These are phyloP conservation scores for Istiophorus platypterus DNA, from an alignment of 2,113 vertebrate genomes.

Conservation along the genomic window DNA sequence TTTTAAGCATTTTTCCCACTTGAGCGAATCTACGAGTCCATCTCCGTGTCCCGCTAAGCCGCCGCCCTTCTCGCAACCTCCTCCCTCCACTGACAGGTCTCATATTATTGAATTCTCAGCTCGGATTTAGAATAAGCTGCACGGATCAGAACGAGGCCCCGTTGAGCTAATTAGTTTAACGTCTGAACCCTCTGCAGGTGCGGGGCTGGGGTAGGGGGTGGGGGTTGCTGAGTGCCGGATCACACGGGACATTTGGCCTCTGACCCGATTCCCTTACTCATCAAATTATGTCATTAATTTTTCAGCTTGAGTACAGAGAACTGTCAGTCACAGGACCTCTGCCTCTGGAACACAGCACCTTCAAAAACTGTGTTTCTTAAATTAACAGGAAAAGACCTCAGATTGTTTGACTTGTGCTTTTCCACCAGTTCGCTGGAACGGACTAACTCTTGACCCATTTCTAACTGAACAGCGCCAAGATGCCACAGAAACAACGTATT, in stretches of 20 bases:
- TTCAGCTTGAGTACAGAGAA: neutral
- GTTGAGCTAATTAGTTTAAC: slow-evolving; percentile 44
- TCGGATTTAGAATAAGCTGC: slow-evolving; percentile 31
- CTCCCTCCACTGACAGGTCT: neutral
- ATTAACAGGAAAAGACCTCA: neutral
- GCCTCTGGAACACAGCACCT: neutral
- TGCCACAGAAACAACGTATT: too few relatives aligned
- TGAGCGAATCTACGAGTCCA: neutral
- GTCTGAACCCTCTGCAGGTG: slow-evolving; percentile 32
- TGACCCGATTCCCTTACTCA: slow-evolving; percentile 16
- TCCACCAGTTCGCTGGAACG: too few relatives aligned
- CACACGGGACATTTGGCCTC: neutral
- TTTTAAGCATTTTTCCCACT: slow-evolving; percentile 2
- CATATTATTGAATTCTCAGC: slow-evolving; percentile 14
- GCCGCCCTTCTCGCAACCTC: neutral
- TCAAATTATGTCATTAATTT: slow-evolving; percentile 24
- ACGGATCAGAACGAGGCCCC: slow-evolving; percentile 24
- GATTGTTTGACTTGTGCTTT: neutral
- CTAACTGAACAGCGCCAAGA: too few relatives aligned
- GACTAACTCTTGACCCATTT: too few relatives aligned
- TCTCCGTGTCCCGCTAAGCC: neutral
- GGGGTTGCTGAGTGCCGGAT: neutral
- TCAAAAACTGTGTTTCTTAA: neutral
- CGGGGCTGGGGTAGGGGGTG: neutral
- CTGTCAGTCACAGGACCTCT: slow-evolving; percentile 12